Evolutionary conservation across 2,797 vertebrate genomes (phyloP).

Genomic region (Mormyrus hasselquistii): DNA sequence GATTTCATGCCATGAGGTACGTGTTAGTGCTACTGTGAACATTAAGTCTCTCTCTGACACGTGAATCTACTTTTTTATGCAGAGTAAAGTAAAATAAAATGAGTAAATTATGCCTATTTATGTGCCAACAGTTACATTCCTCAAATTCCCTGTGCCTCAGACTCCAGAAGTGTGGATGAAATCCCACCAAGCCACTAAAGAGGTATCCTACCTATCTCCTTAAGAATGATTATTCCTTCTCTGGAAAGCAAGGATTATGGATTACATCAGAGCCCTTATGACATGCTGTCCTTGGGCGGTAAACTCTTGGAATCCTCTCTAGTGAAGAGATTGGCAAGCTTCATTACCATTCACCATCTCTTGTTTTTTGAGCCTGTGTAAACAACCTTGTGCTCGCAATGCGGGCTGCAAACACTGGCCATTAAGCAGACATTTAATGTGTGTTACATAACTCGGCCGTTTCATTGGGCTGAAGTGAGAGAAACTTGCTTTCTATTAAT

Average conservation of each 20-base stretch:
- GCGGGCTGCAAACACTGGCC: slow-evolving; percentile 54
- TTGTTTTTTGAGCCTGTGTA: slow-evolving; percentile 27
- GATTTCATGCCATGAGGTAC: slow-evolving; percentile 51
- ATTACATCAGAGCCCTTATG: slow-evolving; percentile 33
- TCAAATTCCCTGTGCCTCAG: slow-evolving; percentile 3
- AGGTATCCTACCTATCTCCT: slow-evolving; percentile 38
- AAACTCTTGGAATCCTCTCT: slow-evolving; percentile 38
- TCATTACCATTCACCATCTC: slow-evolving; percentile 36
- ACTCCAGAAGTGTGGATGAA: slow-evolving; percentile 18
- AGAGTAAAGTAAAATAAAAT: slow-evolving; percentile 14
- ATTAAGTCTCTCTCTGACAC: slow-evolving; percentile 44
- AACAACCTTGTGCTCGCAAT: slow-evolving; percentile 53
- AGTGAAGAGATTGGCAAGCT: slow-evolving; percentile 55
- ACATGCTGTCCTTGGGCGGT: slow-evolving; percentile 40
- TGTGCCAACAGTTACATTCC: neutral
- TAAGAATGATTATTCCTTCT: slow-evolving; percentile 40
- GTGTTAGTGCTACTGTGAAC: slow-evolving; percentile 47
- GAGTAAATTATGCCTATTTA: neutral
- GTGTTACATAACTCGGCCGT: slow-evolving; percentile 29
- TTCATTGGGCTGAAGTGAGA: slow-evolving; percentile 26
- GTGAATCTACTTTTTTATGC: slow-evolving; percentile 25
- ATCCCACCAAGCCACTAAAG: slow-evolving; percentile 46
- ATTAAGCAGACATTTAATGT: slow-evolving; percentile 59
- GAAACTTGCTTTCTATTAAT: slow-evolving; percentile 34
- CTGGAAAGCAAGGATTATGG: slow-evolving; percentile 32